Percentiles rank a stretch among this genome's conserved stretches.
phyloP scores from a whole-genome alignment of 2,888 invertebrate species.

The Drosophila atripex region DNA sequence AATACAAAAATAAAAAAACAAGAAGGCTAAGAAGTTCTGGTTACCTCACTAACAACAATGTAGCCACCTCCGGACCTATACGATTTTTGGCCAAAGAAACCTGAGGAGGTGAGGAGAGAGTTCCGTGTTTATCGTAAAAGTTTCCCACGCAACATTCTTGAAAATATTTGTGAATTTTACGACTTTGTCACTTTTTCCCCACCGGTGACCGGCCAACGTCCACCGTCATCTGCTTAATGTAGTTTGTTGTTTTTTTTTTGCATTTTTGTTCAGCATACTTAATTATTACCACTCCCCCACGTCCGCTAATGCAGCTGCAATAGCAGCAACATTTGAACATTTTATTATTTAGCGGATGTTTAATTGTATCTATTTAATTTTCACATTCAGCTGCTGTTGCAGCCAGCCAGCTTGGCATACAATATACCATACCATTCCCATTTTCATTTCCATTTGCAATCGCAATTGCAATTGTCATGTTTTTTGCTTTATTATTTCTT shows the following conservation, averaged over 20 bases:
- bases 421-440: constrained; percentile 11
- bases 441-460: constrained; percentile 48
- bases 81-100: constrained; percentile 20
- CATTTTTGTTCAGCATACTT: constrained; percentile 37
- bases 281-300: constrained; percentile 39
- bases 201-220: background rate
- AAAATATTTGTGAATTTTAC: constrained; percentile 31
- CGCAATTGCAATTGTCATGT: constrained; percentile 71
- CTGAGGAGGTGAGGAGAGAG: constrained; percentile 8
- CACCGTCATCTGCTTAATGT: constrained; percentile 30
- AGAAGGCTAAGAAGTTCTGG: constrained; percentile 27
- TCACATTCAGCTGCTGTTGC: constrained; percentile 52
- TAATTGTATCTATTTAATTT: constrained; percentile 83
- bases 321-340: constrained; percentile 63
- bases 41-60: constrained; percentile 20
- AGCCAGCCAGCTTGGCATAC: constrained; percentile 15
- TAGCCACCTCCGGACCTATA: constrained; percentile 23
- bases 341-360: constrained; percentile 83
- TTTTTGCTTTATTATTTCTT: constrained; percentile 53
- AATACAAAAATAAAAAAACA: background rate
- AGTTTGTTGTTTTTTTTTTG: background rate
- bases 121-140: constrained; percentile 30
- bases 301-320: constrained; percentile 31
- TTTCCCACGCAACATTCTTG: constrained; percentile 46
- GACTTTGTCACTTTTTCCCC: constrained; percentile 31